Conservation (phyloP, 53 echinoderm and acorn worm genomes). For the Arbacia lixula region DNA sequence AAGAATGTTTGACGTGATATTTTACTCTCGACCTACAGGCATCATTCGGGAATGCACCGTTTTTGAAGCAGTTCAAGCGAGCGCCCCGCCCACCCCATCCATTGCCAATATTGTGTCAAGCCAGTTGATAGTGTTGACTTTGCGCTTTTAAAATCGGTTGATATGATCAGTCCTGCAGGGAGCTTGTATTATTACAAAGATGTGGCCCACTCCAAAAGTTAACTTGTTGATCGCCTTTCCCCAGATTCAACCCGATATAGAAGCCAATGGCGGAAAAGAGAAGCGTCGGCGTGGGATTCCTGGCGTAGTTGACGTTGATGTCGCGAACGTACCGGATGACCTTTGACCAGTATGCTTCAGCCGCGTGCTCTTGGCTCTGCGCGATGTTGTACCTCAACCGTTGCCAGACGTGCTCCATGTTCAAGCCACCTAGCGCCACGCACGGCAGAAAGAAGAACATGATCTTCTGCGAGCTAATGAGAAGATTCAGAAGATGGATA, state of each 20-base stretch:
- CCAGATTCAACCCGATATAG: conserved; percentile 57
- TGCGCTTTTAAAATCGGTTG: too few species aligned
- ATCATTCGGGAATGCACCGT: too few species aligned
- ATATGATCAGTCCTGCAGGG: too few species aligned
- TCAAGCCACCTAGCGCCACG: conserved; percentile 72
- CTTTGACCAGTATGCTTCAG: conserved; percentile 38
- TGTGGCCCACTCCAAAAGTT: neutral
- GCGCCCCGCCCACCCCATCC: too few species aligned
- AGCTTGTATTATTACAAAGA: too few species aligned
- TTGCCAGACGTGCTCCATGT: conserved; percentile 75
- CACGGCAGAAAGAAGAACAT: conserved; percentile 81
- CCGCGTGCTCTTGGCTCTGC: neutral
- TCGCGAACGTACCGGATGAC: conserved; percentile 28
- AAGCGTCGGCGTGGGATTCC: conserved; percentile 54
- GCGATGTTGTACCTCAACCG: conserved; percentile 54
- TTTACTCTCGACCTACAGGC: too few species aligned
- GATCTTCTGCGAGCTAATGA: conserved; percentile 77
- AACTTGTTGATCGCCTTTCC: neutral
- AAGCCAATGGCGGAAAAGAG: conserved; percentile 54
- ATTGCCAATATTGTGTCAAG: too few species aligned
- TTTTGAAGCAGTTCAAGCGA: too few species aligned
- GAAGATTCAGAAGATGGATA: too few species aligned
- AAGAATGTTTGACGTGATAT: too few species aligned
- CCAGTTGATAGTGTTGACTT: too few species aligned
- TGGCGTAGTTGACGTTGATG: conserved; percentile 30